A percentile compares a stretch with the other conserved stretches of the same genome.
phyloP scores from a whole-genome alignment of 2,888 invertebrate species.

The Smittia sp. region DNA sequence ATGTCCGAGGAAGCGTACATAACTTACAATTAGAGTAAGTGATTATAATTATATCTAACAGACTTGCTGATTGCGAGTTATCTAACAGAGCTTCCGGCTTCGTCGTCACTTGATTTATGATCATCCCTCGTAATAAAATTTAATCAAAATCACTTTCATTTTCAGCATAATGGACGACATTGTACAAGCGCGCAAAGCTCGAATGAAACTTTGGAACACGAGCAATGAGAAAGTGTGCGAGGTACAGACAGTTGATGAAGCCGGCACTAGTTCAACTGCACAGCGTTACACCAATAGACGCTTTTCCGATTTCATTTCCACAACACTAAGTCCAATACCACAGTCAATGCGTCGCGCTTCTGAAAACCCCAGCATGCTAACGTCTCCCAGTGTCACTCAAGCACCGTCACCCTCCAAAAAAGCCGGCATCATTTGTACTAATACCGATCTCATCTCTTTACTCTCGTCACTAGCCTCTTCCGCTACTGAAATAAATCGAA shows the following conservation, averaged over 20 bases:
- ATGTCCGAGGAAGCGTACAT: slow-evolving; percentile 72
- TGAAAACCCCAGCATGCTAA: slow-evolving; percentile 63
- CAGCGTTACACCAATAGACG: slow-evolving; percentile 64
- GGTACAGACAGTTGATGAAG: slow-evolving; percentile 74
- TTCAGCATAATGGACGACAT: slow-evolving; percentile 78
- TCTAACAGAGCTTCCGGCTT: too few species aligned
- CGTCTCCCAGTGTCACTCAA: slow-evolving; percentile 45
- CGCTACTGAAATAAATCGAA: slow-evolving; percentile 73
- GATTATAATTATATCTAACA: too few species aligned
- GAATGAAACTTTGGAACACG: slow-evolving; percentile 82
- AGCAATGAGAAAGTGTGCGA: slow-evolving; percentile 78
- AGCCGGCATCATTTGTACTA: slow-evolving; percentile 72
- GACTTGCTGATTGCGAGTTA: too few species aligned
- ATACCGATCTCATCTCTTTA: slow-evolving; percentile 76
- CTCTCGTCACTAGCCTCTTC: slow-evolving; percentile 76
- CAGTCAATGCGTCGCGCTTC: slow-evolving; percentile 61
- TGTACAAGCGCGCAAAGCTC: slow-evolving; percentile 75
- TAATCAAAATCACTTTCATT: too few species aligned
- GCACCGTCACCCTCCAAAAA: slow-evolving; percentile 45
- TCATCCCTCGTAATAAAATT: too few species aligned
- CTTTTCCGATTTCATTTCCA: slow-evolving; percentile 70
- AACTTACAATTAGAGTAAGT: slow-evolving; percentile 69
- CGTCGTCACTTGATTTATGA: too few species aligned
- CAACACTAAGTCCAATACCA: slow-evolving; percentile 61
- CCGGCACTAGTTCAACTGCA: slow-evolving; percentile 54